phyloP scores from a whole-genome alignment of 2,113 vertebrate species.

The Zosterops borbonicus region DNA sequence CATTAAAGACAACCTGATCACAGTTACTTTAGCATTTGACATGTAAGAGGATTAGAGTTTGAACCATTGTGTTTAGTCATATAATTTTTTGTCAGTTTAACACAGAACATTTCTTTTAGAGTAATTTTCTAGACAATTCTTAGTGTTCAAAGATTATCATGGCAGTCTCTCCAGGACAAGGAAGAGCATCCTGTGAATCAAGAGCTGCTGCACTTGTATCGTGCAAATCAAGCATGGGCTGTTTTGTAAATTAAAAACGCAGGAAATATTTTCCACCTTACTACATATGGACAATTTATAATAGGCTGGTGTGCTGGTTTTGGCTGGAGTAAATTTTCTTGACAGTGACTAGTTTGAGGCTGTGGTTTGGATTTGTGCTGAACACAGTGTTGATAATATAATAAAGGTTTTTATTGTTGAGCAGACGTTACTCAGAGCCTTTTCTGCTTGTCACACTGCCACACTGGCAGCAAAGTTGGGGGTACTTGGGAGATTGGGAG shows the following conservation, averaged over 20 bases:
- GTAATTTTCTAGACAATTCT: neutral
- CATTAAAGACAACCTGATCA: neutral
- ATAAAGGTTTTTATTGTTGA: neutral
- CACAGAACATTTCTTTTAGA: neutral
- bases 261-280: neutral
- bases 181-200: neutral
- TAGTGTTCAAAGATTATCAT: neutral
- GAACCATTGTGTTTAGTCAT: neutral
- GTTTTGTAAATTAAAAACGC: neutral
- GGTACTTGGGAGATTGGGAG: neutral
- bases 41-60: neutral
- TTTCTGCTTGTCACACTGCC: neutral
- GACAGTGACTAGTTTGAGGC: neutral
- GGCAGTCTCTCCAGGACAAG: neutral
- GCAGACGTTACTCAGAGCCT: neutral
- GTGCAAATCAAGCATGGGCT: neutral
- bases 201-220: neutral
- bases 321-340: neutral
- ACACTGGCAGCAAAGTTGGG: neutral
- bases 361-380: neutral
- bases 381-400: neutral
- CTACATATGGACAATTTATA: neutral
- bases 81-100: neutral
- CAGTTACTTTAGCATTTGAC: neutral
- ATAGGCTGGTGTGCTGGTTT: neutral